Evolutionary conservation across 2,888 invertebrate genomes (phyloP), one percentile per base, ranked within the genome.

Genomic region (Plagiodera versicolora): DNA sequence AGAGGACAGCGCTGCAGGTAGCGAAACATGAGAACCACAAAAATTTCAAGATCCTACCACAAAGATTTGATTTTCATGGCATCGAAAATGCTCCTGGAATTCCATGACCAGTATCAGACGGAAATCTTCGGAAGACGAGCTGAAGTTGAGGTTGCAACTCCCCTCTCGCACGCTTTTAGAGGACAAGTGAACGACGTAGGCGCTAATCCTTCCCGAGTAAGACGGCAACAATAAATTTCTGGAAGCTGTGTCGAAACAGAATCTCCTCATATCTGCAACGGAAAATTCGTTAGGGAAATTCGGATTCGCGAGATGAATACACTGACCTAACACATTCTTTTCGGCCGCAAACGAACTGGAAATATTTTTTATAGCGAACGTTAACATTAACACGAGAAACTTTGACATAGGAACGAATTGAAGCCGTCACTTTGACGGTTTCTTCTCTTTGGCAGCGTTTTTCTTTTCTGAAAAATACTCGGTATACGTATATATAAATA

Each of bases 201-300:
- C 58, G 48, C 55, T 24, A 2, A 53, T 52, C 44, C 58, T 45
- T 24, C 56, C 58, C 24, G 30, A 39, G 18, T 48, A 51, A 9
- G 61, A 55, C 19, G 60, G 60, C 24, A 60, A 53, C 51, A 47
- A 60, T 45, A 64, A 28, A 39, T 59, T 54, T 46, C 19, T 60
- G 19, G 55, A 55, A 47, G 20, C 45, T 17, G 55, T 63, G 35
- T 44, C 11, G n/a, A 57, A 46, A 45, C 63, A 63, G 16, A 57
- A 51, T 2, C 39, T 54, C 58, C 63, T 56, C 46, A 57, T 39
- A 60, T 63, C 63, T 63, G 56, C 49, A 63, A n/a, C n/a, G n/a
- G n/a, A n/a, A n/a, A 58, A 39, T 10, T 39, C 2, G 11, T n/a
- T n/a, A n/a, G n/a, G 24, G 24, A 24, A 24, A 24, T 24, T 6